phyloP scores from a whole-genome alignment of 1,140 invertebrate species.

The Brachionus manjavacas region DNA sequence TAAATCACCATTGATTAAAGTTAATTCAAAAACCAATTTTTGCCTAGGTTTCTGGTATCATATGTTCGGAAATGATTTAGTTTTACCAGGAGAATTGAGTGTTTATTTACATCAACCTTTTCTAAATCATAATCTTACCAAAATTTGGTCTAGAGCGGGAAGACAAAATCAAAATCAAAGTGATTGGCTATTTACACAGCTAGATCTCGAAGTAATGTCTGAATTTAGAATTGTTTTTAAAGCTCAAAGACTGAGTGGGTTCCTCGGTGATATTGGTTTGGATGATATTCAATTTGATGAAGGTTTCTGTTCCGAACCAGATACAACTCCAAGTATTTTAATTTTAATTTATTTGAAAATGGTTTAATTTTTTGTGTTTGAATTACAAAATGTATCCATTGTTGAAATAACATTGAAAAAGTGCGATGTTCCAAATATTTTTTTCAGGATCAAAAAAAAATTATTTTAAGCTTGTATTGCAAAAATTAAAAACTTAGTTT shows the following conservation, averaged over 20 bases:
- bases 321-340: neutral
- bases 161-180: neutral
- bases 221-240: neutral
- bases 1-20: neutral
- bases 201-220: neutral
- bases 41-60: conserved; percentile 32
- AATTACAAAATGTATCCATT: too few species aligned
- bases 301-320: neutral
- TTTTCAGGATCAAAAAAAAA: too few species aligned
- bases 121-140: neutral
- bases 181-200: neutral
- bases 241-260: neutral
- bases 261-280: neutral
- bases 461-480: too few species aligned
- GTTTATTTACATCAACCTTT: conserved; percentile 5
- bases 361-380: too few species aligned
- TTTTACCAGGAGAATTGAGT: neutral
- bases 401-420: too few species aligned
- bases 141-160: conserved; percentile 38
- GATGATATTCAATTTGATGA: neutral
- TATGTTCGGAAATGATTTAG: neutral
- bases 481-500: too few species aligned
- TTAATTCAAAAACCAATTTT: neutral
- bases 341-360: too few species aligned
- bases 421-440: too few species aligned